A percentile compares a stretch with the other conserved stretches of the same genome.
Conservation (phyloP, 2,888 invertebrate species). For the Melangyna quadrimaculata region DNA sequence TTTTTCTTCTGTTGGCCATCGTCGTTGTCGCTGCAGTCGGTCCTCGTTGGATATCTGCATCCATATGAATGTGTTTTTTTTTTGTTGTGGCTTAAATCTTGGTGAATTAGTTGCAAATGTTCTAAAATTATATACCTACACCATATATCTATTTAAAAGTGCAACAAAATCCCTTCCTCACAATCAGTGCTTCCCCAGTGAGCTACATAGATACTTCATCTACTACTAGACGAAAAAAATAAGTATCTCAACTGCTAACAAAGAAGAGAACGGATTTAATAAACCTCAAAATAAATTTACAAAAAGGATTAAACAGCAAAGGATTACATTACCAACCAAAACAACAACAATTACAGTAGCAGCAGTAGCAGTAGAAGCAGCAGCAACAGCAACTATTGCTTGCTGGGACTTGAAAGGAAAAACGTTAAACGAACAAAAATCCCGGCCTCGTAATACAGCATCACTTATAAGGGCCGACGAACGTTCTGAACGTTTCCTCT, state of each 20-base stretch:
- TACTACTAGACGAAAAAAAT: background rate
- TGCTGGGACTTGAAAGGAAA: background rate
- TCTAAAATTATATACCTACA: background rate
- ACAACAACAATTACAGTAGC: background rate
- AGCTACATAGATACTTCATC: slow-evolving; percentile 20
- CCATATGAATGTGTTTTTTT: slow-evolving; percentile 11
- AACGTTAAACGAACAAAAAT: slow-evolving; percentile 13
- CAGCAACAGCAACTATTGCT: background rate
- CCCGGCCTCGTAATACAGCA: slow-evolving; percentile 3
- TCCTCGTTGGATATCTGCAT: background rate
- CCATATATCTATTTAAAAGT: slow-evolving; percentile 32
- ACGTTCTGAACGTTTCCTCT: slow-evolving; percentile 32
- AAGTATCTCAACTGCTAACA: slow-evolving; percentile 42
- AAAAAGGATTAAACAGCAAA: slow-evolving; percentile 48
- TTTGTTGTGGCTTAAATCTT: background rate
- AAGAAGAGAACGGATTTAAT: slow-evolving; percentile 52
- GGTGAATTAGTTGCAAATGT: slow-evolving; percentile 36
- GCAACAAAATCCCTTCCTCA: slow-evolving; percentile 48
- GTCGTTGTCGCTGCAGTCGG: background rate
- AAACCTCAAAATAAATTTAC: slow-evolving; percentile 50
- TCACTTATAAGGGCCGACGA: slow-evolving; percentile 43
- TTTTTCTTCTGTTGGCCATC: background rate
- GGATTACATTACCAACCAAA: slow-evolving; percentile 58
- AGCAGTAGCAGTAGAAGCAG: background rate
- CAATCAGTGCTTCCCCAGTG: slow-evolving; percentile 57